Percentiles rank a stretch among this genome's conserved stretches.
phyloP scores from a whole-genome alignment of 2,113 vertebrate genomes.

The Craseonycteris thonglongyai region DNA sequence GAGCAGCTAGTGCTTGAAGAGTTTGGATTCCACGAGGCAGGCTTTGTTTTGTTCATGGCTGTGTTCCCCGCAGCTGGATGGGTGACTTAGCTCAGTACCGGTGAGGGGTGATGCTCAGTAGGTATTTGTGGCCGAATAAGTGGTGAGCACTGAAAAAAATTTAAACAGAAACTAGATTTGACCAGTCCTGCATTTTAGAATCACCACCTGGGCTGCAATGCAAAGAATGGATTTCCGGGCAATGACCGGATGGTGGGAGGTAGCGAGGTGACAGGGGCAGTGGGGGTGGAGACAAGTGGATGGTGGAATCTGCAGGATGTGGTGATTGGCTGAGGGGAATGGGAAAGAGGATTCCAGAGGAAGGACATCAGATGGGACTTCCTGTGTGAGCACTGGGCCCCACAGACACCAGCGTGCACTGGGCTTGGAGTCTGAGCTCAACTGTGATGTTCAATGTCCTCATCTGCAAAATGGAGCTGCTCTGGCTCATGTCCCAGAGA shows the following conservation, averaged over 20 bases:
- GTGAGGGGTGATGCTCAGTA: not conserved
- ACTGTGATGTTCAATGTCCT: not conserved
- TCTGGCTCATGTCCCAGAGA: not conserved
- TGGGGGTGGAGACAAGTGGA: not conserved
- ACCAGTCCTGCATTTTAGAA: not conserved
- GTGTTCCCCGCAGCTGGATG: not conserved
- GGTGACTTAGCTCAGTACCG: not conserved
- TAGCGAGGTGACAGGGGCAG: not conserved
- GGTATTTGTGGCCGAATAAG: not conserved
- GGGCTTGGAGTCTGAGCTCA: not conserved
- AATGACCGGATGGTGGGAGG: not conserved
- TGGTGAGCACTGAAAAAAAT: not conserved
- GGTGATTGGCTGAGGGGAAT: not conserved
- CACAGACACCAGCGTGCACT: accelerated
- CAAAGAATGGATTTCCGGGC: not conserved
- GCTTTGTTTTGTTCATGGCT: not conserved
- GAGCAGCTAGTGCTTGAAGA: not conserved
- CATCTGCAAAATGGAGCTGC: not conserved
- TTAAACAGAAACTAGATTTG: not conserved
- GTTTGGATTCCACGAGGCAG: not conserved
- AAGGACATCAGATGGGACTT: not conserved
- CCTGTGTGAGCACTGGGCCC: not conserved
- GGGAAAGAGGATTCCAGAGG: not conserved
- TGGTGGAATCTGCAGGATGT: not conserved
- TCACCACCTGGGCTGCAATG: not conserved